A percentile compares a stretch with the other conserved stretches of the same genome.
Conservation (phyloP, 2,113 vertebrate species). For the Euleptes europaea region DNA sequence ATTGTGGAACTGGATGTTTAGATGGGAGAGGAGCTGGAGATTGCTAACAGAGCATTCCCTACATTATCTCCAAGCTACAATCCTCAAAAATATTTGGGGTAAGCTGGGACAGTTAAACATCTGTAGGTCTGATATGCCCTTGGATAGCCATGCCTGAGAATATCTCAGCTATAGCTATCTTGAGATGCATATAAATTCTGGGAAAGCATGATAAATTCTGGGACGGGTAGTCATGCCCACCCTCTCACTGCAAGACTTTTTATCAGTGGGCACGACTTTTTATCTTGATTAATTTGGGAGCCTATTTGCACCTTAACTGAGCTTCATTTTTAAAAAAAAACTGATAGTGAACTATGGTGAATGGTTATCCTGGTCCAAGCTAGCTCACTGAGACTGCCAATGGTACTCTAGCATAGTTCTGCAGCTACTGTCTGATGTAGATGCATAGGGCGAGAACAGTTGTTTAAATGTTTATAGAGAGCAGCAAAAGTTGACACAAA, state of each 20-base stretch:
- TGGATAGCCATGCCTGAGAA: conserved; percentile 18
- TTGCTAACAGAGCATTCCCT: neutral
- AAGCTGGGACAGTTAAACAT: neutral
- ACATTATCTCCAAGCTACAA: neutral
- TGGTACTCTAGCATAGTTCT: conserved; percentile 18
- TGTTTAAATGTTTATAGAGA: conserved; percentile 49
- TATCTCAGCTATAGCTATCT: conserved; percentile 26
- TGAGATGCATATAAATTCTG: neutral
- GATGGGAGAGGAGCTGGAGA: neutral
- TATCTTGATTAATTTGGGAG: conserved; percentile 33
- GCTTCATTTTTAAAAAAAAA: neutral
- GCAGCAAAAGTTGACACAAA: conserved; percentile 35
- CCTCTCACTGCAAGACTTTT: too few relatives aligned
- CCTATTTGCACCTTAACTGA: conserved; percentile 30
- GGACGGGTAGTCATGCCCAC: too few relatives aligned
- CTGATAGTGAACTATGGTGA: too few relatives aligned
- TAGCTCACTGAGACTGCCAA: conserved; percentile 20
- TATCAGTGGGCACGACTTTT: conserved; percentile 21
- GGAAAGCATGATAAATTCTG: too few relatives aligned
- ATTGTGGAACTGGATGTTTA: neutral
- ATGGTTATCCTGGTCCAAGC: conserved; percentile 47
- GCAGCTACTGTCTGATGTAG: conserved; percentile 36
- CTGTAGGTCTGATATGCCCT: neutral
- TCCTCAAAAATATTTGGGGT: neutral
- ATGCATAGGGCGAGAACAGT: conserved; percentile 50